Base-by-base conservation (phyloP, 2,113 vertebrate species). In the Amphilophus citrinellus region DNA sequence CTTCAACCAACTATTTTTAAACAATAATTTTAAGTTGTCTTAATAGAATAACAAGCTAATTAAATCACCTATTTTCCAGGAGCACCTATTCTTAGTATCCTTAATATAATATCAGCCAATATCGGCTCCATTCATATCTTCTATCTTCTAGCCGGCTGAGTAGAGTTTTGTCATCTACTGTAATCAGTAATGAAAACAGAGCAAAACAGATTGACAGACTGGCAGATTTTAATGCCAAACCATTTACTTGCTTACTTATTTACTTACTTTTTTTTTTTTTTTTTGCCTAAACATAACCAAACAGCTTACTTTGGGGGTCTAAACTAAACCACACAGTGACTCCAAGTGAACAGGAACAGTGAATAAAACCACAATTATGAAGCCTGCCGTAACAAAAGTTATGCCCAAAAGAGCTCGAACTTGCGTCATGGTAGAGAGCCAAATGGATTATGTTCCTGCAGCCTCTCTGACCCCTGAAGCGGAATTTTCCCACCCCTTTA, bases 321-420 rank as follows among this genome's bases (percentile, higher is more conserved):
- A 73, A 73, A 56, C 24, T 27, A n/a, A 73, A 73, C 66, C 27
- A 53, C 44, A 73, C 47, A 56, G 68, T 73, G 66, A 10, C 44
- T 35, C 47, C 27, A 56, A 73, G 27, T 73, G 27, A 73, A 73
- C 3, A 7, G 32, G 47, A 56, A 73, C 47, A 73, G 47, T 56
- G 68, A n/a, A 17, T 53, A 73, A 73, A 73, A 73, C 27, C 68
- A 56, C 68, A 73, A 56, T 73, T 73, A 32, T 56, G 47, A 73
- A 53, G 66, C 10, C 47, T 73, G 68, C 32, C 3, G n/a, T 73
- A 56, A 73, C 2, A 10, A 73, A 73, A 56, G 27, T 71, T 71
- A 53, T 73, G 17, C 10, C 66, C 66, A 71, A 73, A 56, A 73
- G 18, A 73, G 17, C 68, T 73, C 47, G 27, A 56, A 56, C 27